phyloP scores from a whole-genome alignment of 2,888 invertebrate genomes.

The Silvanus unidentatus region DNA sequence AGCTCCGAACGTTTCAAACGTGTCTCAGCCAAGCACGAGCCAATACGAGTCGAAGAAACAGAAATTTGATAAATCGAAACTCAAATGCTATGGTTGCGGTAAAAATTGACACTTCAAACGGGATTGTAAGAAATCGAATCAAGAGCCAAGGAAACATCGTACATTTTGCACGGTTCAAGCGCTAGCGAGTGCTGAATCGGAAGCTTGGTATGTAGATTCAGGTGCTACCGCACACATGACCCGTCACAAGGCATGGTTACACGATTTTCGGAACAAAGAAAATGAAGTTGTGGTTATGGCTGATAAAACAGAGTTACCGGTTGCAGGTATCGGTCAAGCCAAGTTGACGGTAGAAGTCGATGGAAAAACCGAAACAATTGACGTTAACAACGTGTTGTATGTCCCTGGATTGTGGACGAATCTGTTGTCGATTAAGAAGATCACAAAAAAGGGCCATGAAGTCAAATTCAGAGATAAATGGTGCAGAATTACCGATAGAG shows the following conservation, averaged over 20 bases:
- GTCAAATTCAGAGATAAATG: neutral
- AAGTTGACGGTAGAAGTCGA: neutral
- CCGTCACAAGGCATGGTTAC: neutral
- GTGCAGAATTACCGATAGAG: neutral
- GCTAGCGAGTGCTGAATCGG: no score
- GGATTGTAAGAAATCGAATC: no score
- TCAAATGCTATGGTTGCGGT: neutral
- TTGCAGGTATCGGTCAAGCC: no score
- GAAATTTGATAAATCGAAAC: no score
- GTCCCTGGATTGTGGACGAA: neutral
- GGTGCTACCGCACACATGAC: slow-evolving; percentile 4
- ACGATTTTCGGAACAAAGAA: neutral
- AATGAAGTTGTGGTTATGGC: no score
- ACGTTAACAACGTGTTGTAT: neutral
- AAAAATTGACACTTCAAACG: neutral
- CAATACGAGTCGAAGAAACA: no score
- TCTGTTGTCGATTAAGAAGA: slow-evolving; percentile 1
- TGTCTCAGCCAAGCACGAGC: no score
- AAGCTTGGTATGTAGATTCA: slow-evolving; percentile 2
- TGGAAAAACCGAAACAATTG: neutral
- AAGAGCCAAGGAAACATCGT: no score
- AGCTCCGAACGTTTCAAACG: no score
- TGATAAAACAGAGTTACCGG: no score
- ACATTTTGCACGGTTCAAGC: no score
- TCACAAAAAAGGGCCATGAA: neutral